These are phyloP conservation scores for Leucoraja erinaceus DNA, from an alignment of 2,113 vertebrate genomes.

Conservation along the genomic window DNA sequence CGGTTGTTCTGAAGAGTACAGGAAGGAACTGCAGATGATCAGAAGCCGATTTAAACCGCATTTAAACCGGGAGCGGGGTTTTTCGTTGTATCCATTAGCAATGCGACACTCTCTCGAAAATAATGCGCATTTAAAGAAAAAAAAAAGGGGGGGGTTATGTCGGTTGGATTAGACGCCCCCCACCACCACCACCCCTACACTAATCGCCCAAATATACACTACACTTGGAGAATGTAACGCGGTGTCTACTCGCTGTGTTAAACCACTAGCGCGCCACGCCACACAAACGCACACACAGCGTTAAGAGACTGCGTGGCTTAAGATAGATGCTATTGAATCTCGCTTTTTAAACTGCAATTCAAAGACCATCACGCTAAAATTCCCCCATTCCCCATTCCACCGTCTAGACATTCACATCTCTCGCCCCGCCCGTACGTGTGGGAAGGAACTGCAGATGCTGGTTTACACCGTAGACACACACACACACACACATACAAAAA, in stretches of 20 bases:
- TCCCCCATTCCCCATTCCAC: not conserved
- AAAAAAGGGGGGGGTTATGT: not conserved
- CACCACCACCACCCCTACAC: too few relatives aligned
- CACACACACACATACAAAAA: too few relatives aligned
- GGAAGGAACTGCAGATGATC: not conserved
- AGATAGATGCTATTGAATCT: not conserved
- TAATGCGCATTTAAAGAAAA: slow-evolving; percentile 8
- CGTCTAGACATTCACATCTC: not conserved
- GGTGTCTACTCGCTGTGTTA: not conserved
- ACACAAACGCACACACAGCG: not conserved
- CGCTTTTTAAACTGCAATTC: not conserved
- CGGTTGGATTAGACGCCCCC: too few relatives aligned
- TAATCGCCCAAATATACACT: not conserved
- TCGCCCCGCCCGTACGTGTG: too few relatives aligned
- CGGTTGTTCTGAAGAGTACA: too few relatives aligned
- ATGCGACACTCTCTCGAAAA: slow-evolving; percentile 4
- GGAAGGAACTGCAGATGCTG: too few relatives aligned
- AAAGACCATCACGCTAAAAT: not conserved
- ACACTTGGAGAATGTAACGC: not conserved
- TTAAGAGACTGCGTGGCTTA: not conserved
- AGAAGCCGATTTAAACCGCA: not conserved
- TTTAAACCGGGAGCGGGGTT: not conserved
- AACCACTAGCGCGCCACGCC: too few relatives aligned
- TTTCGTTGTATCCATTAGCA: not conserved
- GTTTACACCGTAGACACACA: too few relatives aligned